These are phyloP conservation scores for Podocnemis expansa DNA, from an alignment of 2,113 vertebrate species.

Conservation along the genomic window DNA sequence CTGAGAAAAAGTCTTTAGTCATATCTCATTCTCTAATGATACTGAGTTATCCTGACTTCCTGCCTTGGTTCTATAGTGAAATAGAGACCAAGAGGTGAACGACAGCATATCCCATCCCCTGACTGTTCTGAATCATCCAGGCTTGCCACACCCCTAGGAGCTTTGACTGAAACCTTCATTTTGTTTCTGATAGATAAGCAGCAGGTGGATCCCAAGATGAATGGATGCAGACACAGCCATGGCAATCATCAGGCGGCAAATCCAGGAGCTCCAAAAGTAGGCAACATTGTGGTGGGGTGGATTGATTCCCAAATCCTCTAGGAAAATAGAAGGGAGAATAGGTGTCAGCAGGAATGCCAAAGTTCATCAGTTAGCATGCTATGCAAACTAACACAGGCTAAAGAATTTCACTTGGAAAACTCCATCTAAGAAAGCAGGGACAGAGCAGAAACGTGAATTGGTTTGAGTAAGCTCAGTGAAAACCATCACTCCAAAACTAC, in stretches of 20 bases:
- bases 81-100: background rate
- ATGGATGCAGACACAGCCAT: background rate
- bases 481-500: background rate
- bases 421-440: background rate
- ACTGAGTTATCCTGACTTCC: background rate
- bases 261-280: background rate
- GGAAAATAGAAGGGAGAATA: background rate
- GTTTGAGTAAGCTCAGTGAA: background rate
- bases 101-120: background rate
- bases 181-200: background rate
- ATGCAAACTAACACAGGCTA: background rate
- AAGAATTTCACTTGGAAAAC: background rate
- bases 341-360: background rate
- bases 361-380: background rate
- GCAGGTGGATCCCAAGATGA: background rate
- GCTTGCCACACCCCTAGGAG: background rate
- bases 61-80: background rate
- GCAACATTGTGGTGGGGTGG: background rate
- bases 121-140: background rate
- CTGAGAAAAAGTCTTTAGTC: background rate
- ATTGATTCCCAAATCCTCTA: background rate
- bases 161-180: background rate
- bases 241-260: background rate
- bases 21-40: background rate
- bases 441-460: background rate